These are phyloP conservation scores for Tragelaphus eurycerus DNA, from an alignment of 2,797 vertebrate genomes.

Conservation along the genomic window DNA sequence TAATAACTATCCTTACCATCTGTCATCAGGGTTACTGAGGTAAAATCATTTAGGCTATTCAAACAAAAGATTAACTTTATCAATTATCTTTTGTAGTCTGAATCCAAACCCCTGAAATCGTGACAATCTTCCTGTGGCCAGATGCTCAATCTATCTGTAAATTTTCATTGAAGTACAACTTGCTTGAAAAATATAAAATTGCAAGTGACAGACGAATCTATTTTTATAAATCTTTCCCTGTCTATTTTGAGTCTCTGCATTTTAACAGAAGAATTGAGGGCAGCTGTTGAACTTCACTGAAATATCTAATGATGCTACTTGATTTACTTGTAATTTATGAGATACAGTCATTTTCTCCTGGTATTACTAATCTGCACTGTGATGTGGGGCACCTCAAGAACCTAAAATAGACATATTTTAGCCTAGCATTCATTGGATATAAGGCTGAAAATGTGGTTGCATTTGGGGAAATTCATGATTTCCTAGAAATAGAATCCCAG, in stretches of 20 bases:
- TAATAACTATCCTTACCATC: constrained; percentile 41
- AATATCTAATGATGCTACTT: constrained; percentile 60
- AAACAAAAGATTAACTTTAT: constrained; percentile 69
- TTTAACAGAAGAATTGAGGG: constrained; percentile 71
- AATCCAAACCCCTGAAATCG: constrained; percentile 44
- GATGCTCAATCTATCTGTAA: constrained; percentile 68
- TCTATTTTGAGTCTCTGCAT: constrained; percentile 73
- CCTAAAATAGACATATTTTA: neutral
- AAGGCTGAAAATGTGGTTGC: neutral
- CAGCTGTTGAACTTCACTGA: constrained; percentile 73
- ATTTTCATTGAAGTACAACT: constrained; percentile 73
- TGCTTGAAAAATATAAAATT: constrained; percentile 70
- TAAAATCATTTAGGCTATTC: constrained; percentile 52
- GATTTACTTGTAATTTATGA: constrained; percentile 56
- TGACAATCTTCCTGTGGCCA: constrained; percentile 60
- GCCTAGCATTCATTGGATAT: neutral
- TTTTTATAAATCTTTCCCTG: constrained; percentile 74
- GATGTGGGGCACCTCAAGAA: neutral
- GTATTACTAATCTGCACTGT: neutral
- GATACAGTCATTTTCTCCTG: neutral
- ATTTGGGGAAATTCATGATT: constrained; percentile 3
- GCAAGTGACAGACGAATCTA: constrained; percentile 79
- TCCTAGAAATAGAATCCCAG: neutral
- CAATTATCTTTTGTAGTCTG: constrained; percentile 62
- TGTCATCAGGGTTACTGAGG: constrained; percentile 43